Evolutionary conservation across 2,888 invertebrate genomes (phyloP), one percentile per base, ranked within the genome.

Genomic region (Germaria angustata): DNA sequence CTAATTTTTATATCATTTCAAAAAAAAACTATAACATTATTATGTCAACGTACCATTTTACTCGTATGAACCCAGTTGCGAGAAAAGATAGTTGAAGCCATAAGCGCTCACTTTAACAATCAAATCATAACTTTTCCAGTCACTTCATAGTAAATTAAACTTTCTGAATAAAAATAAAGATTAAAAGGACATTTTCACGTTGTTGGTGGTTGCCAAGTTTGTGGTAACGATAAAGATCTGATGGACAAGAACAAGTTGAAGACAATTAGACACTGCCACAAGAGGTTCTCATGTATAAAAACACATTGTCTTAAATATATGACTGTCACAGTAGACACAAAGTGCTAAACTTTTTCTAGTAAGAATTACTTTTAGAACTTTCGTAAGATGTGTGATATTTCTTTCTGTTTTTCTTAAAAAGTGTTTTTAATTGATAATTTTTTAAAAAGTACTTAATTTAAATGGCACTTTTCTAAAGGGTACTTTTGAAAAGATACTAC

Each of bases 151-250:
- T 39, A 13, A n/a, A 15, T 1, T n/a, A 73, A 39, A 73, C 72
- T 20, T 51, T 41, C 15, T 61, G 72, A 61, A 73, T 73, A 51
- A 41, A 22, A 15, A 72, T 61, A 49, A 61, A 34, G 36, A 17
- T 28, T 24, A 5, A 8, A 8, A 24, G 13, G 28, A 17, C 11
- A 28, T 3, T 53, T 41, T n/a, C 11, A 2, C 17, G 28, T 20
- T 41, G 53, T 17, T 51, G 66, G 51, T 39, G 51, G 51, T 51
- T 49, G n/a, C n/a, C 3, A 32, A 20, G 34, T 66, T 36, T 24
- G 24, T 24, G 22, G 3, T 9, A 13, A n/a, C 22, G 34, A 66
- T 49, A 15, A 53, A 2, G 39, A 68, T 41, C 28, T 20, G 17
- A 17, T 28, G 39, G 17, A 44, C n/a, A 24, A n/a, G 28, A 39